Base-by-base conservation (phyloP, 2,888 invertebrate species). In the Cerastoderma edule region DNA sequence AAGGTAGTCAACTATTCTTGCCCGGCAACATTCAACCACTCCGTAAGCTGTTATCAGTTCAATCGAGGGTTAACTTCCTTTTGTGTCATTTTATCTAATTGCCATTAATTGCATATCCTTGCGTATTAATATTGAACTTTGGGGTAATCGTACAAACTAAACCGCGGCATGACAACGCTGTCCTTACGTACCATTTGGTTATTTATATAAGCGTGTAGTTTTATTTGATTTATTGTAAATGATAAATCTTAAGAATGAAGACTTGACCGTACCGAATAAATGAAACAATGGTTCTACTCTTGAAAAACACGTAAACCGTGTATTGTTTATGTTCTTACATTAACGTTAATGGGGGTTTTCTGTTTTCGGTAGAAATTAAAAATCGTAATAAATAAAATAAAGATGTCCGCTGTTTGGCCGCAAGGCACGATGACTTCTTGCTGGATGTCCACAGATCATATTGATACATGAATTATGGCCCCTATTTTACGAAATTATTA, bases 381-480 rank as follows among this genome's bases (percentile, higher is more conserved):
- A 60, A 39, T 60, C 13, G 24, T 39, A 60, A 60, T 60, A 60
- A 60, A 60, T 60, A 60, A 60, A 60, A 22, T 60, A 33, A 39
- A 60, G 24, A 39, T 60, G 60, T 60, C 60, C 60, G 19, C 33
- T 22, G 5, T 39, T 24, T 60, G 35, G 60, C 60, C 60, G 8
- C 60, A 16, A 60, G 60, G 60, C 60, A 60, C 35, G 39, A 39
- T 39, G 35, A 60, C 60, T 60, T 32, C 30, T 13, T 50, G 19
- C 28, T 44, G 13, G 22, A 56, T 68, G 79, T 70, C 77, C 73
- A 73, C 54, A 50, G 46, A 32, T 48, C 39, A 50, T 57, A 64
- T 64, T 50, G 30, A 53, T 60, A 67, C 72, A 81, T 81, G 81
- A 81, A 78, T 74, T 81, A 81, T 81, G 75, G 75, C 54, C 71